A percentile compares a stretch with the other conserved stretches of the same genome.
Conservation (phyloP, 2,113 vertebrate species). For the Syrrhaptes paradoxus region DNA sequence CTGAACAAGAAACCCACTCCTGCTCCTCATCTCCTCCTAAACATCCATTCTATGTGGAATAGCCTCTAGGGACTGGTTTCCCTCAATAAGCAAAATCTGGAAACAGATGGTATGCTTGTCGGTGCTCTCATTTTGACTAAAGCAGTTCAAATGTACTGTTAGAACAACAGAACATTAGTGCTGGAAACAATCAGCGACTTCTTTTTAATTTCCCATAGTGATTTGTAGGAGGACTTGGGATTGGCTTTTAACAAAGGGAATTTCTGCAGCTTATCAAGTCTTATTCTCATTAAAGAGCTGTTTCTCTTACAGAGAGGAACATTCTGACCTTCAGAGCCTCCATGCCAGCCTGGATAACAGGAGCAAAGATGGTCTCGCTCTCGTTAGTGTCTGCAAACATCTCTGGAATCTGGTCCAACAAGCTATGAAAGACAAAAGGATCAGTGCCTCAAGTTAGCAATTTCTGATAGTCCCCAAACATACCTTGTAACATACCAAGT, state of each 20-base stretch:
- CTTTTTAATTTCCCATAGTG: not conserved
- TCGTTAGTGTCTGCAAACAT: slow-evolving; percentile 93
- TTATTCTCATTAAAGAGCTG: not conserved
- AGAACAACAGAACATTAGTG: not conserved
- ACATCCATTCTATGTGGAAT: not conserved
- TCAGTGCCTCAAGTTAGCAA: not conserved
- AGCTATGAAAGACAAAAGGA: slow-evolving; percentile 69
- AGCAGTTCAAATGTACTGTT: not conserved
- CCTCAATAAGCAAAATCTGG: not conserved
- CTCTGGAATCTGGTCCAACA: slow-evolving; percentile 95
- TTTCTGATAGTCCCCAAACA: not conserved
- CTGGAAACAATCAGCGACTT: not conserved
- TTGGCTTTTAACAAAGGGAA: not conserved
- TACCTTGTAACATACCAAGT: not conserved
- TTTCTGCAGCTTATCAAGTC: not conserved
- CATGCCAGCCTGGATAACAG: slow-evolving; percentile 92
- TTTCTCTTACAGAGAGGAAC: not conserved
- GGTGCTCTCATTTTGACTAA: not conserved
- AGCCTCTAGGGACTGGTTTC: not conserved
- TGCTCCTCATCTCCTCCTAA: not conserved
- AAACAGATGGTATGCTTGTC: not conserved
- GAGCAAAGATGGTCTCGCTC: slow-evolving; percentile 92
- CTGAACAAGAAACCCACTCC: not conserved
- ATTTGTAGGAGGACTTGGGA: not conserved
- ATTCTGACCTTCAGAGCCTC: slow-evolving; percentile 91